A percentile compares a stretch with the other conserved stretches of the same genome.
These are phyloP conservation scores for Cheirogaleus major DNA, from an alignment of 2,797 vertebrate genomes.

Conservation along the genomic window DNA sequence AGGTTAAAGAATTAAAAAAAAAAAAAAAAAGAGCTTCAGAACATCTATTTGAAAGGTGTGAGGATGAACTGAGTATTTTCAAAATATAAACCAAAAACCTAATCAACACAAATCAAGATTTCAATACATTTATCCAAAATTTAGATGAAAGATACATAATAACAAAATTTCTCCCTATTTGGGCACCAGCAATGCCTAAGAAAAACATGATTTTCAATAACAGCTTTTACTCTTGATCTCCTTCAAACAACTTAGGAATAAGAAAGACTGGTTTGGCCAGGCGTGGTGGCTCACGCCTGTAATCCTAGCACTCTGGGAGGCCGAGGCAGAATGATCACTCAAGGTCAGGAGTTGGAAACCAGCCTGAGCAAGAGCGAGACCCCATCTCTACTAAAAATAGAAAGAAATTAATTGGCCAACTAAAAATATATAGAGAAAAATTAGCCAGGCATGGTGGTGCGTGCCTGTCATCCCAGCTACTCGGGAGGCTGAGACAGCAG, in stretches of 20 bases:
- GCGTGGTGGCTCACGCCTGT: no score
- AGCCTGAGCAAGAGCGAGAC: no score
- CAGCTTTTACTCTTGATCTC: not conserved
- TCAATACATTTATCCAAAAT: not conserved
- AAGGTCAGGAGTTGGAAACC: no score
- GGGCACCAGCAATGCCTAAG: not conserved
- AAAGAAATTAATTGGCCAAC: no score
- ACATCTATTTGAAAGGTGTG: not conserved
- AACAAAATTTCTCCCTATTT: not conserved
- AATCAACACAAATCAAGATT: not conserved
- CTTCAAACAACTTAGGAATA: constrained; percentile 36
- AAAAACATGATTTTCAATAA: not conserved
- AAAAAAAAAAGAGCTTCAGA: not conserved
- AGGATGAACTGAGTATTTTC: not conserved
- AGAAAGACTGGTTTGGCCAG: not conserved
- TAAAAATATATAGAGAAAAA: no score
- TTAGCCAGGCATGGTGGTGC: no score
- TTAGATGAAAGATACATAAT: not conserved
- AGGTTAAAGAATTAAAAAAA: not conserved
- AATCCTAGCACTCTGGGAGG: no score
- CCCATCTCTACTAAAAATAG: no score
- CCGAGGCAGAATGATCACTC: no score
- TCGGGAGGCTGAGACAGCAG: no score
- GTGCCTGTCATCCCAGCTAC: no score
- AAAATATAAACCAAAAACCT: constrained; percentile 43